Base-by-base conservation (phyloP, 2,888 invertebrate genomes). In the Cabera pusaria region DNA sequence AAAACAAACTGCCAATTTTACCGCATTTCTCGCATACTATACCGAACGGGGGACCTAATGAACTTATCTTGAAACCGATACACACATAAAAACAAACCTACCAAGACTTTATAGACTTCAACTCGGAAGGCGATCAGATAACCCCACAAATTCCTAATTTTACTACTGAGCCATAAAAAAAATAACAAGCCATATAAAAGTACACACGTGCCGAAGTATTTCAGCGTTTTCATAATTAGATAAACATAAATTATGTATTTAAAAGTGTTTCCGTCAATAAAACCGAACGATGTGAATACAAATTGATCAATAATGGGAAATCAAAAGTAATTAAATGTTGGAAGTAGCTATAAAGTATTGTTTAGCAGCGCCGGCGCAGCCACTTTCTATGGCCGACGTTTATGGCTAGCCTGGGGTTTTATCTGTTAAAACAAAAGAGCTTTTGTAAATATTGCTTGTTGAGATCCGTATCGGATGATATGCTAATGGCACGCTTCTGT, bases 231-330 rank as follows among this genome's bases (percentile, higher is more conserved):
- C 52, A 45, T 49, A 49, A 50, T 48, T 50, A 49, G 44, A 48
- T 49, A 53, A 44, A 40, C 29, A 53, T 53, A 50, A 44, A 50
- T 52, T 34, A 44, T 52, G 41, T 37, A 45, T 45, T 21, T 18
- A 24, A 40, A 40, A 34, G 23, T 24, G 20, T 42, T 37, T 29
- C 37, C 25, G 20, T 38, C 29, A 37, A 28, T 36, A 36, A 36
- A 35, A 11, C 12, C 8, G 23, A 33, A 29, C 28, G 11, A 48
- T 53, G 50, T 53, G 50, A 50, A 53, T 53, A 49, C 46, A 46
- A 53, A 53, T 53, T 53, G 53, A 50, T 46, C 35, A 50, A 49
- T 44, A 49, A 14, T 14, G 14, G 14, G 4, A 4, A 14, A 14
- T 14, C 31, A 41, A 35, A 31, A 33, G 40, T 25, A 44, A 45